These are phyloP conservation scores for Drosophila yakuba DNA, from an alignment of 1,140 invertebrate species.

Conservation along the genomic window DNA sequence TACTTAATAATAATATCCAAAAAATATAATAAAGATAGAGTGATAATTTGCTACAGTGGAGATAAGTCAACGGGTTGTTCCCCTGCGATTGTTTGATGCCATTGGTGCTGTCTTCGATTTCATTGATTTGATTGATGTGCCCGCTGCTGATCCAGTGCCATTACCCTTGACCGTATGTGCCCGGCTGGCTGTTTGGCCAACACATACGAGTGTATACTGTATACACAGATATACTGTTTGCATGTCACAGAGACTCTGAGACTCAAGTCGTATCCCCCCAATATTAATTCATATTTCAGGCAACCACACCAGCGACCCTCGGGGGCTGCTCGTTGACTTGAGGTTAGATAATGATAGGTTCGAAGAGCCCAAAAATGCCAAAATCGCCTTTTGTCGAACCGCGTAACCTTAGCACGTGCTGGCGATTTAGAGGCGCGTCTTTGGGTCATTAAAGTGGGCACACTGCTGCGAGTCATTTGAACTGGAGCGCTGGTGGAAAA, in stretches of 20 bases:
- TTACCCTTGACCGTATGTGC: conserved; percentile 72
- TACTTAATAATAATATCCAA: background rate
- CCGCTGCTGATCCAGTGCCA: conserved; percentile 70
- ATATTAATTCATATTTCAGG: conserved; percentile 21
- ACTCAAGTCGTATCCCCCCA: conserved; percentile 20
- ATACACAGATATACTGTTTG: conserved; percentile 11
- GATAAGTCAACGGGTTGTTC: conserved; percentile 53
- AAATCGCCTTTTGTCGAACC: conserved; percentile 62
- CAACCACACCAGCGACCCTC: conserved; percentile 74
- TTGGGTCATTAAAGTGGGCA: conserved; percentile 28
- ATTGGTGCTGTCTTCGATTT: conserved; percentile 71
- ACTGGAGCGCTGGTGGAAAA: conserved; percentile 25
- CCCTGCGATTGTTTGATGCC: conserved; percentile 25
- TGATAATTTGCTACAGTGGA: conserved; percentile 14
- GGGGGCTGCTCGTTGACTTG: conserved; percentile 40
- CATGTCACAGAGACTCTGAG: conserved; percentile 12
- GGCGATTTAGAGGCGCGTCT: conserved; percentile 67
- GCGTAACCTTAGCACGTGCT: conserved; percentile 77
- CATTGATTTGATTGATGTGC: conserved; percentile 79
- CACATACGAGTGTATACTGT: conserved; percentile 14
- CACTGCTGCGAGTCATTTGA: conserved; percentile 5
- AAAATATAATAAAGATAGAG: too few relatives aligned
- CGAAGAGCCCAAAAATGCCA: conserved; percentile 34
- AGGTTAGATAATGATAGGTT: conserved; percentile 60
- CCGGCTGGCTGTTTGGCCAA: conserved; percentile 34